Conservation (phyloP, 1,140 invertebrate species). For the Drosophila navojoa region DNA sequence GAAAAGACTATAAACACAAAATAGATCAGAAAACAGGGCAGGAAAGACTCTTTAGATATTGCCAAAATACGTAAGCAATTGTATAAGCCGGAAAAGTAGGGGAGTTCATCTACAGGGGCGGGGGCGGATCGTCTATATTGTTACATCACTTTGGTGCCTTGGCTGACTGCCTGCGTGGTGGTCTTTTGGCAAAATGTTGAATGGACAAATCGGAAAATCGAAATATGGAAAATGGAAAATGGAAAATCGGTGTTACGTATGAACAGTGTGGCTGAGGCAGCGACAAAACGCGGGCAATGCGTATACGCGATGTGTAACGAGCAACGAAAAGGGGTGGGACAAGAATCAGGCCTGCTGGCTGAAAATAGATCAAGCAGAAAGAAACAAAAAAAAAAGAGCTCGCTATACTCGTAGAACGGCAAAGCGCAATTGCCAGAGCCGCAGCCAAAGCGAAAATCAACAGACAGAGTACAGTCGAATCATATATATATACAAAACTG, state of each 20-base stretch:
- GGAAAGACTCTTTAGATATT: background rate
- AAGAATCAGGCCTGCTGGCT: slow-evolving; percentile 19
- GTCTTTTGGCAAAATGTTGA: slow-evolving; percentile 23
- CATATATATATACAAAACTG: slow-evolving; percentile 4
- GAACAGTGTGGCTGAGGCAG: slow-evolving; percentile 14
- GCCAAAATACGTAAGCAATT: slow-evolving; percentile 24
- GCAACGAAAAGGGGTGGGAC: background rate
- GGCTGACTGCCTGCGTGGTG: slow-evolving; percentile 25
- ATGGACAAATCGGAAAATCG: slow-evolving; percentile 15
- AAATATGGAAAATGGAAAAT: slow-evolving; percentile 7
- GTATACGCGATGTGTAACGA: slow-evolving; percentile 54
- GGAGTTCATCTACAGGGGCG: background rate
- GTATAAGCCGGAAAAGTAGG: slow-evolving; percentile 6
- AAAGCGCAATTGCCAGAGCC: slow-evolving; percentile 53
- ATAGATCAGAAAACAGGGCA: background rate
- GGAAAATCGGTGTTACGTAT: slow-evolving; percentile 33
- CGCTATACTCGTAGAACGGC: slow-evolving; percentile 4
- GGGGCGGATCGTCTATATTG: background rate
- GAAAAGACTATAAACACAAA: no score
- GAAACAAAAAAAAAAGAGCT: slow-evolving; percentile 23
- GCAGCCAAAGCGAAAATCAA: slow-evolving; percentile 30
- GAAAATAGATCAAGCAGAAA: slow-evolving; percentile 78
- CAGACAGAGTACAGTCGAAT: slow-evolving; percentile 33
- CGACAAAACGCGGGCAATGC: slow-evolving; percentile 38
- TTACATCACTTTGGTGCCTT: slow-evolving; percentile 49